A percentile compares a stretch with the other conserved stretches of the same genome.
Conservation (phyloP, 2,888 invertebrate genomes). For the Drosophila colorata region DNA sequence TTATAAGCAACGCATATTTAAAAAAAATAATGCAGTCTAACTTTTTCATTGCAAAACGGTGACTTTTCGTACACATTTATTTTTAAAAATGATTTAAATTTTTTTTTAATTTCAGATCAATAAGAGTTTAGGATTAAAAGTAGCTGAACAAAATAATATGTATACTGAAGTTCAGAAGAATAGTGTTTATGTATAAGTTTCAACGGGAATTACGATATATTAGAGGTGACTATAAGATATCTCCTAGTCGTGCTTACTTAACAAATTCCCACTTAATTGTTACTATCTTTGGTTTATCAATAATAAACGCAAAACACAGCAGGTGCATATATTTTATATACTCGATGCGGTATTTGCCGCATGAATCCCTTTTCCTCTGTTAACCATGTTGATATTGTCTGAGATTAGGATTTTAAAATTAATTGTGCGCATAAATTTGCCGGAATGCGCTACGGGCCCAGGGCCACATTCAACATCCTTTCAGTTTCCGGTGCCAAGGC, state of each 20-base stretch:
- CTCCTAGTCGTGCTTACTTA: neutral
- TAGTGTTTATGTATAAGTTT: too few relatives aligned
- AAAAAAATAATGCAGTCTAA: too few relatives aligned
- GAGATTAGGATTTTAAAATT: slow-evolving; percentile 77
- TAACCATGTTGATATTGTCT: slow-evolving; percentile 57
- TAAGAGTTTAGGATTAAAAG: too few relatives aligned
- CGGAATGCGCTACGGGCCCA: slow-evolving; percentile 10
- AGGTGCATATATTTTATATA: slow-evolving; percentile 36
- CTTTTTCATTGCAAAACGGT: too few relatives aligned
- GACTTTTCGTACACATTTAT: too few relatives aligned
- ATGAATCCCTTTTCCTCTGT: slow-evolving; percentile 26
- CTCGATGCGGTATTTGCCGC: slow-evolving; percentile 35
- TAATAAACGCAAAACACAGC: slow-evolving; percentile 17
- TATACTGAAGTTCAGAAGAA: too few relatives aligned
- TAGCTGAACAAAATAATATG: too few relatives aligned
- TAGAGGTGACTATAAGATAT: neutral
- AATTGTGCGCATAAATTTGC: slow-evolving; percentile 78
- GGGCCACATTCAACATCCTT: slow-evolving; percentile 41
- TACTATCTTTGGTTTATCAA: slow-evolving; percentile 19
- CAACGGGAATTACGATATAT: too few relatives aligned
- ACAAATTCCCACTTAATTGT: neutral
- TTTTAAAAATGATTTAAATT: too few relatives aligned
- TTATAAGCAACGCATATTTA: too few relatives aligned
- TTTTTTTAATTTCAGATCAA: too few relatives aligned
- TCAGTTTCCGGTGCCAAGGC: slow-evolving; percentile 42